A percentile compares a stretch with the other conserved stretches of the same genome.
Evolutionary conservation across 2,797 vertebrate species (phyloP).

Genomic region (Pantherophis alleghaniensis): DNA sequence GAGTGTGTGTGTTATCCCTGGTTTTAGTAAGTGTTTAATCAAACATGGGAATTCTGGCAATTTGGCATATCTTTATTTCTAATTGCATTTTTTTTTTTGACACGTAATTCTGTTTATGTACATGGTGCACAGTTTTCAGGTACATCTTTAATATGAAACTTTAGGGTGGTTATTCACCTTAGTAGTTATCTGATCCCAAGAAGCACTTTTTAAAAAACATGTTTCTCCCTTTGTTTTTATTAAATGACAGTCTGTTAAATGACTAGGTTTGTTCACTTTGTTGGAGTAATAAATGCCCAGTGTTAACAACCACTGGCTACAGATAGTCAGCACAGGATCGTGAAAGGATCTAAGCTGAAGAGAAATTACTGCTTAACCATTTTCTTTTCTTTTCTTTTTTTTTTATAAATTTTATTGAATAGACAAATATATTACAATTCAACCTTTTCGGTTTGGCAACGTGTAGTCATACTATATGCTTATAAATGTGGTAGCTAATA

Average conservation of each 20-base stretch:
- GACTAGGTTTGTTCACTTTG: not conserved
- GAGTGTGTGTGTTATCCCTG: not conserved
- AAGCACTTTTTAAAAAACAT: not conserved
- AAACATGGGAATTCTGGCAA: not conserved
- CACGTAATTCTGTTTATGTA: not conserved
- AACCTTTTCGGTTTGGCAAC: too few species aligned
- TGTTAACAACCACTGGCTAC: not conserved
- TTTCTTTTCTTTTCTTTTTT: not conserved
- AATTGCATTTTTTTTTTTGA: not conserved
- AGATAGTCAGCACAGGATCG: not conserved
- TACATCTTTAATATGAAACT: not conserved
- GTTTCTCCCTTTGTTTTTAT: not conserved
- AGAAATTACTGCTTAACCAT: not conserved
- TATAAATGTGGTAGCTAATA: too few species aligned
- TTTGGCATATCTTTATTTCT: not conserved
- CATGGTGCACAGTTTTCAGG: not conserved
- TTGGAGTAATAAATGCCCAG: not conserved
- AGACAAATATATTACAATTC: too few species aligned
- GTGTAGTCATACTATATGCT: too few species aligned
- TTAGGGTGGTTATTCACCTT: not conserved
- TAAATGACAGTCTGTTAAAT: not conserved
- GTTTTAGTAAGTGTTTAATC: not conserved
- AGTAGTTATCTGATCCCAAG: not conserved
- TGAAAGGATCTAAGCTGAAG: not conserved
- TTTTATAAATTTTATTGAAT: too few species aligned